Conservation (phyloP, 2,113 vertebrate genomes). For the Cyprinus carpio region DNA sequence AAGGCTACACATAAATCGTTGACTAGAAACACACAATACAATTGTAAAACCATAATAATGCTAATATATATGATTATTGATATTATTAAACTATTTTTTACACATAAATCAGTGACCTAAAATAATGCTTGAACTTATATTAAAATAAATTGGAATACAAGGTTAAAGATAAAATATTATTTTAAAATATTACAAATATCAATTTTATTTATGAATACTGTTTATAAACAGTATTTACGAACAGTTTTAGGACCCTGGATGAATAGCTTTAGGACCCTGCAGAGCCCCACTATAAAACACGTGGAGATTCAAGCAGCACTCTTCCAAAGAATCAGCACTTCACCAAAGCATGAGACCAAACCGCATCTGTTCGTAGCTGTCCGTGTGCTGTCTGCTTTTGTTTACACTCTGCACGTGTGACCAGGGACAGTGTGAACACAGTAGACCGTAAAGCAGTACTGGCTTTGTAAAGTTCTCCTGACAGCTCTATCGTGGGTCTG, state of each 20-base stretch:
- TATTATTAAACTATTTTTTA: too few species aligned
- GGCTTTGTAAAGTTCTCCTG: conserved; percentile 8
- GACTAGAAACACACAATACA: too few species aligned
- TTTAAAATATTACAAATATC: too few species aligned
- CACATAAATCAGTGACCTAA: too few species aligned
- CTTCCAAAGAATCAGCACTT: conserved; percentile 21
- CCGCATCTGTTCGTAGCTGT: neutral
- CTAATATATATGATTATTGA: too few species aligned
- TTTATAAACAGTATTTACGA: too few species aligned
- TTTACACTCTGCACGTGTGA: neutral
- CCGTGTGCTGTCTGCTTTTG: neutral
- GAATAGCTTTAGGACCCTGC: conserved; percentile 67
- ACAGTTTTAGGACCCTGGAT: neutral
- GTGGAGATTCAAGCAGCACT: conserved; percentile 19
- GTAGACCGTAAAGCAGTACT: neutral
- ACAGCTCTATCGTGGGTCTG: neutral
- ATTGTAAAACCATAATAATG: too few species aligned
- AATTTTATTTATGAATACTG: too few species aligned
- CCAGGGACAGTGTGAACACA: neutral
- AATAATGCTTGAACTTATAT: too few species aligned
- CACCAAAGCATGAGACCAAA: conserved; percentile 8
- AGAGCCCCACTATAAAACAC: conserved; percentile 46
- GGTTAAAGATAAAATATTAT: too few species aligned
- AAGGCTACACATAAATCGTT: too few species aligned
- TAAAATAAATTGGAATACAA: too few species aligned